phyloP scores from a whole-genome alignment of 23 tunicate genomes.

The Halocynthia roretzi region DNA sequence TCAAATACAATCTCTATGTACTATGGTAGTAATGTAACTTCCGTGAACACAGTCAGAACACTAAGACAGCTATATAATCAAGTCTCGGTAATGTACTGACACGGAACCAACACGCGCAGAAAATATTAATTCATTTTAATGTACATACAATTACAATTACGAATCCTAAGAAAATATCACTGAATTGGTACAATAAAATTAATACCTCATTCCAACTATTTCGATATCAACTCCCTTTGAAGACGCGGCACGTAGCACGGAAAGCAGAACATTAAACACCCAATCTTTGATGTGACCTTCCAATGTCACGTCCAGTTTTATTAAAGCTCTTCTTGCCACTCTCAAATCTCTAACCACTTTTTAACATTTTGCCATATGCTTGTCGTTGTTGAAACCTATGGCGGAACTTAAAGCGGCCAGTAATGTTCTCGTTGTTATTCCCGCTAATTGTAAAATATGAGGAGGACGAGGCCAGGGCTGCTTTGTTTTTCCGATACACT shows the following conservation, averaged over 20 bases:
- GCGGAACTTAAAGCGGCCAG: conserved; percentile 24
- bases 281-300: conserved; percentile 11
- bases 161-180: neutral
- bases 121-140: too few species aligned
- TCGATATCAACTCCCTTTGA: conserved; percentile 19
- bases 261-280: conserved; percentile 15
- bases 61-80: neutral
- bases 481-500: neutral
- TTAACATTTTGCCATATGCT: neutral
- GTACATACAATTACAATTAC: too few species aligned
- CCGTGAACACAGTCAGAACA: too few species aligned
- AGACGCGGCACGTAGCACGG: conserved; percentile 13
- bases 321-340: conserved; percentile 5
- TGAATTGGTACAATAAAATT: neutral
- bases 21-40: neutral
- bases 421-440: conserved; percentile 22
- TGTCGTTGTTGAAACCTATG: too few species aligned
- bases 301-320: conserved; percentile 29
- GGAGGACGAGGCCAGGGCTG: conserved; percentile 1
- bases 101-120: neutral
- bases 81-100: neutral
- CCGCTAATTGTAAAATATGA: too few species aligned
- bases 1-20: neutral
- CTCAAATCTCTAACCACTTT: neutral
- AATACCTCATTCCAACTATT: conserved; percentile 23